A percentile compares a stretch with the other conserved stretches of the same genome.
Conservation (phyloP, 1,140 invertebrate genomes). For the Dendrolimus punctatus region DNA sequence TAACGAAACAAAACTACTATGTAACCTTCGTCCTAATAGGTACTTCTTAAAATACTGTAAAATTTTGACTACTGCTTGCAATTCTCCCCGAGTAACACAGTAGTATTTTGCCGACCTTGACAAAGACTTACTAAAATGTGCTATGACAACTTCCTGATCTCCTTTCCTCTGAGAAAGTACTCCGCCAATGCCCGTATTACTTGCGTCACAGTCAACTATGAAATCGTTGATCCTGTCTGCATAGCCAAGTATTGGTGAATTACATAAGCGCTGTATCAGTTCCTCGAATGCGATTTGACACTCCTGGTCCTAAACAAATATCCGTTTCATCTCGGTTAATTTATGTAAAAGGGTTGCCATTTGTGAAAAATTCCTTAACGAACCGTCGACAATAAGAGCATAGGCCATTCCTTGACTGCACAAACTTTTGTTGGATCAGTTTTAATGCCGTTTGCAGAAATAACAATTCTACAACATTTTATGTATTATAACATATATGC, state of each 20-base stretch:
- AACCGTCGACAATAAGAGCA: conserved; percentile 35
- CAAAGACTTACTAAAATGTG: conserved; percentile 13
- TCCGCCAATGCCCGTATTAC: no score
- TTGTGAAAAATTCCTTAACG: conserved; percentile 28
- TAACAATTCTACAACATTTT: no score
- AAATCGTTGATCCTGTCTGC: conserved; percentile 4
- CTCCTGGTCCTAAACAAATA: conserved; percentile 8
- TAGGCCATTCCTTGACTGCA: conserved; percentile 18
- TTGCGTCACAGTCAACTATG: conserved; percentile 14
- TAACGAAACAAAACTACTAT: no score
- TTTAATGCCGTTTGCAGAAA: no score
- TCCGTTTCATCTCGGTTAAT: conserved; percentile 22
- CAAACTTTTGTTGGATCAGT: conserved; percentile 7
- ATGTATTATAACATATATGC: no score
- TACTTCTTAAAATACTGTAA: no score
- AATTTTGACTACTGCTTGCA: no score
- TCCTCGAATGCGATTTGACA: conserved; percentile 9
- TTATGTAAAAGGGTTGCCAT: conserved; percentile 25
- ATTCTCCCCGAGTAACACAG: conserved; percentile 14
- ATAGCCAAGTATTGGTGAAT: conserved; percentile 14
- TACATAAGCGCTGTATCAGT: conserved; percentile 8
- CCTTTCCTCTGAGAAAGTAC: conserved; percentile 10
- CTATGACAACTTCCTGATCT: conserved; percentile 9
- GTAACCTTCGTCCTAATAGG: no score
- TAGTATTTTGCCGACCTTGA: conserved; percentile 14